These are phyloP conservation scores for Cydia strobilella DNA, from an alignment of 1,140 invertebrate genomes.

Conservation along the genomic window DNA sequence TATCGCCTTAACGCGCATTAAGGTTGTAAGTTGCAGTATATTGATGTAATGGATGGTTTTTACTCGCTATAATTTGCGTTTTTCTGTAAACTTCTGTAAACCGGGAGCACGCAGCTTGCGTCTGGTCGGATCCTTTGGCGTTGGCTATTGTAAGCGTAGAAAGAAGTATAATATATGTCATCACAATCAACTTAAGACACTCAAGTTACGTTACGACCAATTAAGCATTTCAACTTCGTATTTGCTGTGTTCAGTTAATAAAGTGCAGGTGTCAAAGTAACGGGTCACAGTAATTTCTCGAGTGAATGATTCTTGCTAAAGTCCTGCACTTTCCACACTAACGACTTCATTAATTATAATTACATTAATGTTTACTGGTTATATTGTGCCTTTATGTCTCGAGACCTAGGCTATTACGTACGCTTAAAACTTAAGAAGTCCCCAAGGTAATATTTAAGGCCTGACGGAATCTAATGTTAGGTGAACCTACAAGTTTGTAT, in stretches of 20 bases:
- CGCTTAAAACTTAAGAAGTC: neutral
- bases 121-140: neutral
- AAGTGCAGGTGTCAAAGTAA: constrained; percentile 2
- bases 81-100: constrained; percentile 31
- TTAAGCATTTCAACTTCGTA: constrained; percentile 1
- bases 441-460: no score
- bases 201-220: neutral
- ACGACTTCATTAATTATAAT: neutral
- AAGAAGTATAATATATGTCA: neutral
- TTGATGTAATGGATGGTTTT: constrained; percentile 30
- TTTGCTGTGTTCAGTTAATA: constrained; percentile 9
- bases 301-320: constrained; percentile 2
- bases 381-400: neutral
- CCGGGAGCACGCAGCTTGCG: constrained; percentile 20
- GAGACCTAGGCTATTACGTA: neutral
- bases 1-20: constrained; percentile 11
- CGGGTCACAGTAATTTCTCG: neutral
- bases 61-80: constrained; percentile 34
- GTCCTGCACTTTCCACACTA: constrained; percentile 1
- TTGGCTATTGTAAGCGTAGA: neutral
- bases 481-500: no score
- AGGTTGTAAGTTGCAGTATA: neutral
- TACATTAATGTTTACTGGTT: neutral
- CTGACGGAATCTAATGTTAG: no score
- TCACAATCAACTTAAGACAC: neutral